Evolutionary conservation across 2,888 invertebrate species (phyloP).

Genomic region (Drosophila silvestris): DNA sequence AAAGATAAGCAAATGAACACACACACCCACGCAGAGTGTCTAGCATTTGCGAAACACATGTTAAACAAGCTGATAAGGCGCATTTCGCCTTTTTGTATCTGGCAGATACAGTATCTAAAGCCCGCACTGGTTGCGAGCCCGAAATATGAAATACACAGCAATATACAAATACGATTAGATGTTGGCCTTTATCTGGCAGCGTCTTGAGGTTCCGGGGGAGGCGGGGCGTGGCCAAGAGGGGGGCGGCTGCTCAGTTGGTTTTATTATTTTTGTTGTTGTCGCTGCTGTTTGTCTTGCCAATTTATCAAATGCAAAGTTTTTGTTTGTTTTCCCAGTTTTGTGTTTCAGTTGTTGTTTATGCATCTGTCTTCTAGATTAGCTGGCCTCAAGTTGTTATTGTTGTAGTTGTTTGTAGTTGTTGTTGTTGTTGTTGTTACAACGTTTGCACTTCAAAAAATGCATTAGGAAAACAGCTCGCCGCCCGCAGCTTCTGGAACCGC

Average conservation of each 20-base stretch:
- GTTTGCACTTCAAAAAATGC: constrained; percentile 56
- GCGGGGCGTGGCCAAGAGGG: background rate
- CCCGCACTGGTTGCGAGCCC: constrained; percentile 53
- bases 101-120: constrained; percentile 60
- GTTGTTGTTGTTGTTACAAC: constrained; percentile 6
- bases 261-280: constrained; percentile 23
- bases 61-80: constrained; percentile 51
- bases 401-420: constrained; percentile 4
- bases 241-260: background rate
- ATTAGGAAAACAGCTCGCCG: constrained; percentile 36
- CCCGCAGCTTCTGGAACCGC: constrained; percentile 14
- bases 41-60: constrained; percentile 52
- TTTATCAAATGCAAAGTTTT: constrained; percentile 58
- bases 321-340: constrained; percentile 34
- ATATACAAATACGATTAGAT: constrained; percentile 10
- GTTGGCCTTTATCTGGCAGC: constrained; percentile 44
- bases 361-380: constrained; percentile 60
- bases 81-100: constrained; percentile 37
- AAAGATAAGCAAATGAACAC: constrained; percentile 40
- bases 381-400: constrained; percentile 3
- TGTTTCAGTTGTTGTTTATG: constrained; percentile 54
- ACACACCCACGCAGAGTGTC: background rate
- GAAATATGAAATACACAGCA: constrained; percentile 24
- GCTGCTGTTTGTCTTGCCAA: constrained; percentile 51
- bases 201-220: background rate